Evolutionary conservation across 1,140 invertebrate genomes (phyloP), one percentile per base, ranked within the genome.

Genomic region (Lasioglossum albipes): DNA sequence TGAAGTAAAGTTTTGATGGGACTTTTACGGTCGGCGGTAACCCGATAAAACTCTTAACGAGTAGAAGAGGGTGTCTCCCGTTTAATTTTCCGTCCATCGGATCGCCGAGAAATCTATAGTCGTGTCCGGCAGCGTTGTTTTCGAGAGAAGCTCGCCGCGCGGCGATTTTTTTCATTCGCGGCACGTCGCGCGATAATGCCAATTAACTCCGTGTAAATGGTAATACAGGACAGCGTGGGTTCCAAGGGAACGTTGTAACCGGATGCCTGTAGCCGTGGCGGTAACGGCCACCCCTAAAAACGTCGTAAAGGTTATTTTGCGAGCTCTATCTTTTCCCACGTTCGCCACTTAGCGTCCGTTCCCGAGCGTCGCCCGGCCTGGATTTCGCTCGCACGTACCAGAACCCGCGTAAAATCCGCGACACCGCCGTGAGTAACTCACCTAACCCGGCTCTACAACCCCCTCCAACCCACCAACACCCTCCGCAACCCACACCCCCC

Each of bases 131-230:
- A 2, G 9, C 36, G 45, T 49, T 49, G 45, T 49, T 49, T 13
- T 13, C 45, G 45, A 36, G 36, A 1, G 36, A 36, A 2, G 10
- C 10, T 49, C 13, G 45, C 45, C 10, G 12, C 45, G 45, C 45
- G 13, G 45, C 10, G 10, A 52, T 72, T 82, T 81, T 76, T 82
- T 67, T 78, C 80, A n/a, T n/a, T 49, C 36, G 59, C 75, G 68
- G 27, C n/a, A 57, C 36, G 61, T 27, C 36, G 22, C 57, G 54
- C 70, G 77, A 79, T 79, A 79, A 66, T 66, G 69, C 77, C 77
- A 79, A 79, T 79, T 80, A 80, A 74, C 72, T 62, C 72, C 13
- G 78, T 68, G 78, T 68, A 80, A 80, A 80, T 75, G 78, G 49
- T 75, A 80, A 80, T 75, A 75, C 49, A n/a, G 22, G n/a, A 71